These are phyloP conservation scores for Zoroaster sp. DNA, from an alignment of 53 echinoderm and acorn worm genomes.

Conservation along the genomic window DNA sequence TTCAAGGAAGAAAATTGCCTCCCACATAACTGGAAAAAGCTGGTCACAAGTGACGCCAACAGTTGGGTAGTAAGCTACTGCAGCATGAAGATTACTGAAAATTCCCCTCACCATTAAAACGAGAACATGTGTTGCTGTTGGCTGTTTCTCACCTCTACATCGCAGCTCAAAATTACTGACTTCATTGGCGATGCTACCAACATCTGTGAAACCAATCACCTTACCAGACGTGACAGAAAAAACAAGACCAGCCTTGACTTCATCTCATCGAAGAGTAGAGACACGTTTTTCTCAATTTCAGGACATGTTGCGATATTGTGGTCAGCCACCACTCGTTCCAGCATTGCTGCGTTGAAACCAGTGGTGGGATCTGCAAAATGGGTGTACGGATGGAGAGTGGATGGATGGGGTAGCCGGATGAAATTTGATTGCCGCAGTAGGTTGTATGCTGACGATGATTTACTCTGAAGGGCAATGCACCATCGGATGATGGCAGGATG, in stretches of 20 bases:
- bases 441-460: slow-evolving; percentile 7
- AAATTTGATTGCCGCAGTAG: slow-evolving; percentile 28
- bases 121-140: slow-evolving; percentile 46
- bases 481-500: not conserved
- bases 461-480: slow-evolving; percentile 29
- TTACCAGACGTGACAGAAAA: slow-evolving; percentile 24
- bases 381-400: slow-evolving; percentile 48
- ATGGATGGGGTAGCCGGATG: slow-evolving; percentile 38
- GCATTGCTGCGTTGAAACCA: too few species aligned
- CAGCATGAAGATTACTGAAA: slow-evolving; percentile 27
- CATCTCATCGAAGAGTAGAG: slow-evolving; percentile 51
- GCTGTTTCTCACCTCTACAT: not conserved
- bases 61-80: slow-evolving; percentile 43
- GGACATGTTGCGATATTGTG: not conserved
- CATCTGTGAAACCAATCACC: too few species aligned
- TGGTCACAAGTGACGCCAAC: slow-evolving; percentile 34
- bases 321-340: too few species aligned
- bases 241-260: slow-evolving; percentile 31
- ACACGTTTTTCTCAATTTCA: slow-evolving; percentile 21
- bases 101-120: slow-evolving; percentile 51
- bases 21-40: slow-evolving; percentile 36
- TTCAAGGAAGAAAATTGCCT: slow-evolving; percentile 19
- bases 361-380: too few species aligned
- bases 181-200: too few species aligned
- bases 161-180: slow-evolving; percentile 21